Base-by-base conservation (phyloP, 2,113 vertebrate species). In the Promerops cafer region DNA sequence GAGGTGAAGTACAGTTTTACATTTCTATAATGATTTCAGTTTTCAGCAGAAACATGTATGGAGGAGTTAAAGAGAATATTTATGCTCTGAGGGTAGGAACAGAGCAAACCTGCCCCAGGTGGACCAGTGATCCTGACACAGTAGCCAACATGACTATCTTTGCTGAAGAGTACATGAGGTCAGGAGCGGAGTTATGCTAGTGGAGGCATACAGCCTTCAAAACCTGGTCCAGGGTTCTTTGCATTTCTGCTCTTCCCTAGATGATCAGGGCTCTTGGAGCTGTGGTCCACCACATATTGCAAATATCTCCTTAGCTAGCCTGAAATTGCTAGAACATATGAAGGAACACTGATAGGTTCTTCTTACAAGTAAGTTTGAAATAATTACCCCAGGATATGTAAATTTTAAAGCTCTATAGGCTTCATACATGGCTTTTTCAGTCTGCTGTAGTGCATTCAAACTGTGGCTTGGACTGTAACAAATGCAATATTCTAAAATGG, bases 221-320 rank as follows among this genome's bases (percentile, higher is more conserved):
- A 87, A 49, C 14, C 14, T 54, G 20, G 4, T 7, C 33, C 42
- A 61, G n/a, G 13, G 49, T 20, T 79, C 24, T 79, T 52, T 69
- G 35, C 1, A 1, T 10, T 9, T 71, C 40, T 44, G 2, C 21
- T 64, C 10, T 79, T 7, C 12, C 31, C 6, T n/a, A 2, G 40
- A 61, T 22, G 19, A 11, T 49, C 35, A 69, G n/a, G n/a, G 4
- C 13, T 86, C 10, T 69, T 80, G 45, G 39, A 83, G 72, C 28
- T 13, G 28, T 1, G 0, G 9, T 20, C 10, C 22, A 30, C 11
- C 16, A 47, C 2, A 15, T 7, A 5, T 22, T 64, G 16, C 24
- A 54, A 24, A 14, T 2, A 22, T n/a, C 20, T 68, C 22, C 24
- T 68, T 47, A 70, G 26, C 30, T 47, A 84, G 26, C 4, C 23